Evolutionary conservation across 2,113 vertebrate genomes (phyloP).

Genomic region (Tapirus terrestris): DNA sequence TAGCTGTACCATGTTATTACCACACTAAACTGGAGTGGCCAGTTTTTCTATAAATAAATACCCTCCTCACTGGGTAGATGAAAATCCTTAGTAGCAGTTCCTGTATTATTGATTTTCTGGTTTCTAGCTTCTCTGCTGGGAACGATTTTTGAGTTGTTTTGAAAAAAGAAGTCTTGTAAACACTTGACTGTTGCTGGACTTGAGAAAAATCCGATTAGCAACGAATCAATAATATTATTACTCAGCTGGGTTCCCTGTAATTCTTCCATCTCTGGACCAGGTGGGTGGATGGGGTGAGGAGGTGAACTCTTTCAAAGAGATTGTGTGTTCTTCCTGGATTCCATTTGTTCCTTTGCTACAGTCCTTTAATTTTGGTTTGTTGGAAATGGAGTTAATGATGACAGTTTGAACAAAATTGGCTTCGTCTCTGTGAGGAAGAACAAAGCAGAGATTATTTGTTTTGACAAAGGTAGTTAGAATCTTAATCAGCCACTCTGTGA

Average conservation of each 20-base stretch:
- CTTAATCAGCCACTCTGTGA: constrained; percentile 33
- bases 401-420: neutral
- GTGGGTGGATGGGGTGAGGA: constrained; percentile 36
- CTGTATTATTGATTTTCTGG: constrained; percentile 75
- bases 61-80: constrained; percentile 79
- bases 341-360: neutral
- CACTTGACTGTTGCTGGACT: constrained; percentile 67
- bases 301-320: constrained; percentile 22
- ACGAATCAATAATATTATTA: constrained; percentile 65
- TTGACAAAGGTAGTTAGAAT: constrained; percentile 35
- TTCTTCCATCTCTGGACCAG: constrained; percentile 41
- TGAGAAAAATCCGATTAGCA: constrained; percentile 74
- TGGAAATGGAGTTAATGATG: constrained; percentile 68
- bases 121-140: constrained; percentile 60
- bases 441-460: constrained; percentile 59
- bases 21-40: constrained; percentile 84
- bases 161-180: constrained; percentile 72
- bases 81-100: constrained; percentile 73
- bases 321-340: neutral
- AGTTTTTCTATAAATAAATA: constrained; percentile 89
- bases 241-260: constrained; percentile 50
- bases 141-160: constrained; percentile 69
- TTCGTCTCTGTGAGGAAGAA: constrained; percentile 47
- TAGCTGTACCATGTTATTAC: constrained; percentile 87
- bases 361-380: constrained; percentile 17